Conservation (phyloP, 2,113 vertebrate genomes). For the Festucalex cinctus region DNA sequence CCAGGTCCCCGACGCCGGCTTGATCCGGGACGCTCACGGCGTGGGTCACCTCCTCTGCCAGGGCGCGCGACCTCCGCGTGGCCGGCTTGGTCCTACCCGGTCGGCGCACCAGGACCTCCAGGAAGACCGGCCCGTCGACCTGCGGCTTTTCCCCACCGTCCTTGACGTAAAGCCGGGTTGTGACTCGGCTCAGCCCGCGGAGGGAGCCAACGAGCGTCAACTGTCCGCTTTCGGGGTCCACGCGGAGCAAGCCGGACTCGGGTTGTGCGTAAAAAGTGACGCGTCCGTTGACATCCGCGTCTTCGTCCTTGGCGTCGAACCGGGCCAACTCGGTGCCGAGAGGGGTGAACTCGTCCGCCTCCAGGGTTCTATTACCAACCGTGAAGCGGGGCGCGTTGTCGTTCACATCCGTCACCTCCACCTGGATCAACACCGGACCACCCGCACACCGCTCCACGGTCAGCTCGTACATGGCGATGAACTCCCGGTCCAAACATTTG, state of each 20-base stretch:
- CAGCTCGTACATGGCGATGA: conserved; percentile 66
- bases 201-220: conserved; percentile 69
- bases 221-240: conserved; percentile 71
- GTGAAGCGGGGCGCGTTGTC: conserved; percentile 69
- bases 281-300: conserved; percentile 64
- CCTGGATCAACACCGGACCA: conserved; percentile 45
- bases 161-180: conserved; percentile 54
- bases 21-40: conserved; percentile 73
- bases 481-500: conserved; percentile 71
- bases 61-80: conserved; percentile 51
- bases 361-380: conserved; percentile 35
- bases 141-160: conserved; percentile 63
- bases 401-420: conserved; percentile 71
- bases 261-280: conserved; percentile 64
- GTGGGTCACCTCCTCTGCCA: conserved; percentile 64
- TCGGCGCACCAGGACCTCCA: conserved; percentile 44
- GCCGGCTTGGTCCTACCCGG: conserved; percentile 5
- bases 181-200: conserved; percentile 50
- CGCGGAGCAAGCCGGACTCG: conserved; percentile 59
- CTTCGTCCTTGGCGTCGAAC: conserved; percentile 62
- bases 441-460: conserved; percentile 39
- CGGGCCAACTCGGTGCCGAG: conserved; percentile 63
- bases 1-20: conserved; percentile 71
- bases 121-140: conserved; percentile 53
- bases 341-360: conserved; percentile 62